Evolutionary conservation across 23 tunicate species (phyloP).

Genomic region (Trididemnum clinides): DNA sequence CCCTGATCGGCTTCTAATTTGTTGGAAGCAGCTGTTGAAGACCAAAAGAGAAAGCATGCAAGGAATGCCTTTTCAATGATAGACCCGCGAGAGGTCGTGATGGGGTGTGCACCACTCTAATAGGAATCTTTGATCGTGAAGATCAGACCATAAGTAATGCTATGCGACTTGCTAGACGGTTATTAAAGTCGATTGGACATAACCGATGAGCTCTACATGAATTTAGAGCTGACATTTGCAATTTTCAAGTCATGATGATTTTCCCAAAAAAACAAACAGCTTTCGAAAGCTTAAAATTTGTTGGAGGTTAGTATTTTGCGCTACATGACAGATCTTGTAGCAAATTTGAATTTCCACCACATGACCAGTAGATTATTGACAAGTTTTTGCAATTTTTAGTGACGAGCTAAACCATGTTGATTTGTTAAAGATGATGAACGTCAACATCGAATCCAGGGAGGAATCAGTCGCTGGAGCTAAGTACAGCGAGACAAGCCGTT

Average conservation of each 20-base stretch:
- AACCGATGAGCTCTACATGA: background rate
- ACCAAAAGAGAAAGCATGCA: background rate
- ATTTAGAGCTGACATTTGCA: background rate
- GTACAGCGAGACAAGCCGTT: too few relatives aligned
- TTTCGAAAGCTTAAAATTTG: background rate
- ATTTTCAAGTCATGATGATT: background rate
- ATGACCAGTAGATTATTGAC: background rate
- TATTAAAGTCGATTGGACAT: background rate
- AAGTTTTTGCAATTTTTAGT: background rate
- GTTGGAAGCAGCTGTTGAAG: background rate
- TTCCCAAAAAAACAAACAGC: background rate
- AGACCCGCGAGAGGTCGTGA: background rate
- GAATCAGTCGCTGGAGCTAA: too few relatives aligned
- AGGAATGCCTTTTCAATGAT: background rate
- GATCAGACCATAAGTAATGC: background rate
- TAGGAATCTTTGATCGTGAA: background rate
- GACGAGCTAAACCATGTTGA: background rate
- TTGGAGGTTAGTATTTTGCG: background rate
- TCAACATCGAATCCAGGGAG: too few relatives aligned
- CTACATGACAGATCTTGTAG: background rate
- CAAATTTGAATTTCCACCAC: background rate
- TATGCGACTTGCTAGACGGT: background rate
- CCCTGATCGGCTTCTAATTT: background rate
- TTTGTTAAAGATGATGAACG: background rate
- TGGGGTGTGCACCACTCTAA: background rate